Percentiles rank a stretch among this genome's conserved stretches.
These are phyloP conservation scores for Atta colombica DNA, from an alignment of 1,140 invertebrate species.

Conservation along the genomic window DNA sequence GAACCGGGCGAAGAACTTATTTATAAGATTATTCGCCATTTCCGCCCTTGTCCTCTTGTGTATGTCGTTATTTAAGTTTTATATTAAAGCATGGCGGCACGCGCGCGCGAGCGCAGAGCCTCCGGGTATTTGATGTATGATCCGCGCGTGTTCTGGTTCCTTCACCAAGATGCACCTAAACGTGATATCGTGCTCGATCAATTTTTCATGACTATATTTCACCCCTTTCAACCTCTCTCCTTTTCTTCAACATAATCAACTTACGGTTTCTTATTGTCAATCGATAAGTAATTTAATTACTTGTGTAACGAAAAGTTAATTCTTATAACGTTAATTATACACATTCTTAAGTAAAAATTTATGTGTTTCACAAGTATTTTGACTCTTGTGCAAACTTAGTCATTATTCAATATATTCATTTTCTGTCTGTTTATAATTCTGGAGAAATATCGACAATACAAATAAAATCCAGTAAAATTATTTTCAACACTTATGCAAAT, in stretches of 20 bases:
- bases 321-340: background rate
- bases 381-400: background rate
- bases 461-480: background rate
- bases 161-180: slow-evolving; percentile 82
- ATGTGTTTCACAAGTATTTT: too few species aligned
- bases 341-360: background rate
- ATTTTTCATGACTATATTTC: slow-evolving; percentile 84
- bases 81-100: slow-evolving; percentile 83
- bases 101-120: slow-evolving; percentile 58
- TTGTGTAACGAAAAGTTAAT: background rate
- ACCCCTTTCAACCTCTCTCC: slow-evolving; percentile 33
- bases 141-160: slow-evolving; percentile 85
- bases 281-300: slow-evolving; percentile 45
- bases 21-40: slow-evolving; percentile 85
- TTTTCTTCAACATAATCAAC: background rate
- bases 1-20: slow-evolving; percentile 75
- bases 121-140: slow-evolving; percentile 84
- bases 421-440: background rate
- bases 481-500: background rate
- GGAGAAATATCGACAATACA: background rate
- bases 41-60: slow-evolving; percentile 71
- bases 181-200: slow-evolving; percentile 86
- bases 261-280: background rate
- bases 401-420: background rate
- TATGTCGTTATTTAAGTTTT: slow-evolving; percentile 87